Evolutionary conservation across 2,888 invertebrate species (phyloP).

Genomic region (Seira musarum): DNA sequence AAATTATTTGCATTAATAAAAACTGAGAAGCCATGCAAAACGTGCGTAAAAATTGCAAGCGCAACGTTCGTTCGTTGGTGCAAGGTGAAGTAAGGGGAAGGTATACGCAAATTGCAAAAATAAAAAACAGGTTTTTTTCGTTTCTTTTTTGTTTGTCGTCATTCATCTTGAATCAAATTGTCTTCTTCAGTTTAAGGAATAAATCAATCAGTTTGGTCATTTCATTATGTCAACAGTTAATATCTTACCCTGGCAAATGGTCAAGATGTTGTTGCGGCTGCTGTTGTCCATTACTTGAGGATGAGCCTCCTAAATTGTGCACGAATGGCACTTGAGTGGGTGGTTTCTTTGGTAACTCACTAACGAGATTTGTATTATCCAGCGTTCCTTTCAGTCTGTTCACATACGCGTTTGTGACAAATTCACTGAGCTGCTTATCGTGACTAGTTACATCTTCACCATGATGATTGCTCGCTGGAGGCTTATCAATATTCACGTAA

Average conservation of each 20-base stretch:
- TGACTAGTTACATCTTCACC: neutral
- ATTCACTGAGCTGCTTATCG: conserved; percentile 26
- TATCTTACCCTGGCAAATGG: conserved; percentile 11
- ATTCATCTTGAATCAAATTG: neutral
- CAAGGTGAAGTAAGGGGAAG: no score
- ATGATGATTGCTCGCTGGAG: neutral
- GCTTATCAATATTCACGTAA: conserved; percentile 10
- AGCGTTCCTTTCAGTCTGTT: conserved; percentile 17
- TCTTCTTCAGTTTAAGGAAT: neutral
- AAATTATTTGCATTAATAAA: no score
- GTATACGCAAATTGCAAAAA: no score
- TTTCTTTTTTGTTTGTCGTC: neutral
- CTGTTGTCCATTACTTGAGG: conserved; percentile 5
- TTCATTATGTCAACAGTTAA: neutral
- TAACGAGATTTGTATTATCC: conserved; percentile 10
- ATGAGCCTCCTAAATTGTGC: neutral
- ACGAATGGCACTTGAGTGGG: neutral
- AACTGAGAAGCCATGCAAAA: neutral
- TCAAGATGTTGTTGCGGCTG: neutral
- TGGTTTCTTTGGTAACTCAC: conserved; percentile 32
- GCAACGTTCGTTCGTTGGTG: neutral
- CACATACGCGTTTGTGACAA: conserved; percentile 29
- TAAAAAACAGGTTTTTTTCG: neutral
- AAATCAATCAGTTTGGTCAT: neutral
- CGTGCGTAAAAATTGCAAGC: neutral